These are phyloP conservation scores for Drosophila tsacasi DNA, from an alignment of 1,140 invertebrate species.

Conservation along the genomic window DNA sequence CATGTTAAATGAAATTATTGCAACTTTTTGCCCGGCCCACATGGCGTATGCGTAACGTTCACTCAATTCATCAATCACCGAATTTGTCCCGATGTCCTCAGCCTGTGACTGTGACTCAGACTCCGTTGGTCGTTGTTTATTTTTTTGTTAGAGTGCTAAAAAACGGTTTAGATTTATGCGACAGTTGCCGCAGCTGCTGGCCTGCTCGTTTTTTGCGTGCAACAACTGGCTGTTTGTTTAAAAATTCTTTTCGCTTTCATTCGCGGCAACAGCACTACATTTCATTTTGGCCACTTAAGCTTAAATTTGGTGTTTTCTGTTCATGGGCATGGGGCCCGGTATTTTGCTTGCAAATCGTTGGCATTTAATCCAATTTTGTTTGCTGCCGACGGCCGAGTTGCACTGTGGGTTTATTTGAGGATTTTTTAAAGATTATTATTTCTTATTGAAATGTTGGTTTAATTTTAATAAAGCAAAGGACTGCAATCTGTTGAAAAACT, in stretches of 20 bases:
- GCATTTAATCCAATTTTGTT: constrained; percentile 54
- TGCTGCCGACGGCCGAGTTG: not conserved
- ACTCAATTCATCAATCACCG: constrained; percentile 73
- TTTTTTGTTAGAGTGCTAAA: constrained; percentile 46
- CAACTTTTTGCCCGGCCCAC: constrained; percentile 51
- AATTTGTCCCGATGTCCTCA: constrained; percentile 38
- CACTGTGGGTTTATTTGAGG: constrained; percentile 14
- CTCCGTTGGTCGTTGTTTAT: constrained; percentile 26
- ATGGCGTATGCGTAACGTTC: constrained; percentile 69
- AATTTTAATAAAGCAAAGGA: not conserved
- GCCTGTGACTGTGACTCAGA: constrained; percentile 12
- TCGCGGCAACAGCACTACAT: constrained; percentile 8
- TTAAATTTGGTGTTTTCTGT: constrained; percentile 43
- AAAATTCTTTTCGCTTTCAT: constrained; percentile 27
- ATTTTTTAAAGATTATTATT: not conserved
- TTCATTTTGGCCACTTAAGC: constrained; percentile 51
- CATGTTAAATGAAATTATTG: constrained; percentile 82
- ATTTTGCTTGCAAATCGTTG: constrained; percentile 44
- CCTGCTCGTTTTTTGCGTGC: constrained; percentile 1
- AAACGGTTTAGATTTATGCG: constrained; percentile 70
- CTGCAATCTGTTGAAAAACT: not conserved
- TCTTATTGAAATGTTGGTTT: not conserved
- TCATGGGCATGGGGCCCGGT: not conserved
- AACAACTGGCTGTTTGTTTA: constrained; percentile 23
- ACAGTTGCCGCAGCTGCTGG: constrained; percentile 28